These are phyloP conservation scores for Chrysopa pallens DNA, from an alignment of 1,140 invertebrate species.

Conservation along the genomic window DNA sequence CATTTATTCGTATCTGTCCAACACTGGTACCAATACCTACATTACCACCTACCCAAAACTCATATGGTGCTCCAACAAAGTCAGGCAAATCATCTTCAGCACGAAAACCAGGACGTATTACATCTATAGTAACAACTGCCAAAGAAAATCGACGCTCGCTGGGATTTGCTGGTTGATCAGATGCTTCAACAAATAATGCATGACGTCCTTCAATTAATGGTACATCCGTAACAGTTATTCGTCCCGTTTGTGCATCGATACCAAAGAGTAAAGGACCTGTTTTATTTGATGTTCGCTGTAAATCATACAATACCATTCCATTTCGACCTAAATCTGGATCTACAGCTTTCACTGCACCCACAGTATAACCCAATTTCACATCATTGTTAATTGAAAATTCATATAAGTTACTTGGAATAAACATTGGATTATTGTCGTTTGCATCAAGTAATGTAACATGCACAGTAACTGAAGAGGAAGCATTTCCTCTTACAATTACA, in stretches of 20 bases:
- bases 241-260: slow-evolving; percentile 50
- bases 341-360: slow-evolving; percentile 56
- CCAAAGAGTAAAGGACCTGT: slow-evolving; percentile 46
- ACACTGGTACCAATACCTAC: slow-evolving; percentile 67
- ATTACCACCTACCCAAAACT: slow-evolving; percentile 75
- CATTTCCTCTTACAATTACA: slow-evolving; percentile 28
- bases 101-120: slow-evolving; percentile 25
- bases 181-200: slow-evolving; percentile 62
- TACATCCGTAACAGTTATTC: slow-evolving; percentile 47
- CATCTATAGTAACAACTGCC: slow-evolving; percentile 63
- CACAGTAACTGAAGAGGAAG: slow-evolving; percentile 46
- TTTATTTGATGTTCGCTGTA: slow-evolving; percentile 49
- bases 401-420: slow-evolving; percentile 65
- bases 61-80: slow-evolving; percentile 75
- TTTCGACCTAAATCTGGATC: slow-evolving; percentile 70
- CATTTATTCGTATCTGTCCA: slow-evolving; percentile 61
- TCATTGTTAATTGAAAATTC: slow-evolving; percentile 52
- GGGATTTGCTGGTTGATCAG: slow-evolving; percentile 62
- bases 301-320: slow-evolving; percentile 54
- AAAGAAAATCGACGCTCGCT: slow-evolving; percentile 61
- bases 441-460: slow-evolving; percentile 67
- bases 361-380: slow-evolving; percentile 40
- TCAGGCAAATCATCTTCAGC: slow-evolving; percentile 40
- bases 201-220: slow-evolving; percentile 46
- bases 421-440: slow-evolving; percentile 74